Evolutionary conservation across 2,113 vertebrate genomes (phyloP), one percentile per base, ranked within the genome.

Genomic region (Mesoclemmys tuberculata): DNA sequence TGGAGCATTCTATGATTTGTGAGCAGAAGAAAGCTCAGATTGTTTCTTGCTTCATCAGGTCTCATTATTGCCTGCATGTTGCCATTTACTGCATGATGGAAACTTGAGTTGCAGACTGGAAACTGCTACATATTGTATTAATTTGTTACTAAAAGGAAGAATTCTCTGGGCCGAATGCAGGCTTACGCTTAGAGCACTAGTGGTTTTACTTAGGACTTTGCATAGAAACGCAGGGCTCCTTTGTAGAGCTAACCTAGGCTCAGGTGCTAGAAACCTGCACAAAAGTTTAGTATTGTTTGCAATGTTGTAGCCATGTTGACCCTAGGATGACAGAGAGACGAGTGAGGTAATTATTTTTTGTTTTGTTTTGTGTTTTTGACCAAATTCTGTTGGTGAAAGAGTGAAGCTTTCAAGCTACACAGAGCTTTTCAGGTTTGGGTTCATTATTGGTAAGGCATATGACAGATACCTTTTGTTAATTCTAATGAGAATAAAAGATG

Each of bases 111-210:
- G 84, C 89, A 81, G 85, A 89, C 84, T 82, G 74, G 90, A 93
- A 94, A 96, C 94, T 85, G 10, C 87, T 91, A 24, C 84, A 75
- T 94, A 16, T 85, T 90, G 18, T 82, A 82, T 91, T 91, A 21
- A 22, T 80, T 8, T 94, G 22, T 93, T 88, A 88, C 85, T 88
- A 81, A 88, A 54, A 44, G 85, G 92, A 44, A 8, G 44, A 90
- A 18, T 82, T 75, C 24, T 75, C 41, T 44, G 5, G 71, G 71
- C 22, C 26, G 10, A 26, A 46, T 46, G 74, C 11, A 27, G 35
- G 61, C 27, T 95, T 88, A 54, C 92, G 10, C 95, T 94, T 92
- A 78, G 46, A 54, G 80, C 86, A 80, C 46, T 92, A 14, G 81
- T 90, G 41, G 31, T 64, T 27, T n/a, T 83, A 58, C 38, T 86